Evolutionary conservation across 2,888 invertebrate genomes (phyloP), one percentile per base, ranked within the genome.

Genomic region (Mythimna vitellina): DNA sequence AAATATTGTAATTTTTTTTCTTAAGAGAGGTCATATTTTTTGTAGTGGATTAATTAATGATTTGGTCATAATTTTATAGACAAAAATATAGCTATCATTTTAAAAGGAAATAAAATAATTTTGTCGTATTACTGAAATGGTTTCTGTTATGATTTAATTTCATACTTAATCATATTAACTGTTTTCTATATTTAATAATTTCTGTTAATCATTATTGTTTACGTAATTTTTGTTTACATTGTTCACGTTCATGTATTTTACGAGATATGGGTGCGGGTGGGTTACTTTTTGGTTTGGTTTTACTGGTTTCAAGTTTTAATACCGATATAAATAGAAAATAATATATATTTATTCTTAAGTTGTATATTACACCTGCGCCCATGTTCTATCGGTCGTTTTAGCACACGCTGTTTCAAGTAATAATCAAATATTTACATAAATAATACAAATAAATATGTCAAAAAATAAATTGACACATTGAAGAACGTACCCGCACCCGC

Each of bases 241-340:
- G 35, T 78, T 82, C 70, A 80, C 70, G 63, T 85, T 84, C 69
- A 77, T 87, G 88, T 86, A 73, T 83, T 81, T 62, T 57, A 70
- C 70, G 73, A 85, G 78, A 83, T 81, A 87, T 91, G 91, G 92
- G 92, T 92, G 93, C 91, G 89, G 93, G 92, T 91, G 90, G 68
- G 73, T 46, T 65, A 46, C 54, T 79, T 22, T 51, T 54, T 56
- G 6, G 25, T 17, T 29, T 56, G 29, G 1, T 29, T 56, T 56
- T 29, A 29, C 12, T 54, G 5, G 22, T 22, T 25, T 12, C 3
- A 42, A 42, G 6, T 17, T 35, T 46, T 7, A 46, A 20, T 46
- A 46, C 46, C 6, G 46, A 46, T 46, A 17, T 46, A 20, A 46
- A 20, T 46, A 46, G 46, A 46, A 49, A 69, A 66, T 65, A 57